Evolutionary conservation across 2,888 invertebrate species (phyloP).

Genomic region (Ptilodon capucinus): DNA sequence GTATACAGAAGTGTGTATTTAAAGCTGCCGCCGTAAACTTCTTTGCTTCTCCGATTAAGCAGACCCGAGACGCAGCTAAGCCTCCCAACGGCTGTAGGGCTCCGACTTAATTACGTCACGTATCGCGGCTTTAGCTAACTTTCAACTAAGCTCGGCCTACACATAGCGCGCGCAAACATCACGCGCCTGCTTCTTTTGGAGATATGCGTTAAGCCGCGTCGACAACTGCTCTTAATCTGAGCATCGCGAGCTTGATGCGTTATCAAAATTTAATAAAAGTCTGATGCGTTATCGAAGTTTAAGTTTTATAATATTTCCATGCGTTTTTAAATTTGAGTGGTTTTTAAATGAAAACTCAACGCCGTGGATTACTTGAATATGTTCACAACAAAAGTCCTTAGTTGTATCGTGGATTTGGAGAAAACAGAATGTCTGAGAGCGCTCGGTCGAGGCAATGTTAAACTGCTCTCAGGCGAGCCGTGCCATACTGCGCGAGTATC

Average conservation of each 20-base stretch:
- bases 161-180: conserved; percentile 56
- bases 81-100: conserved; percentile 35
- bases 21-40: conserved; percentile 26
- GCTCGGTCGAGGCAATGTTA: too few species aligned
- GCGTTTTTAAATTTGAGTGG: too few species aligned
- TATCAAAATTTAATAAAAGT: conserved; percentile 33
- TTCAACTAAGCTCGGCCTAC: conserved; percentile 47
- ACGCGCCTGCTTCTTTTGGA: conserved; percentile 56
- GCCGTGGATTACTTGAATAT: too few species aligned
- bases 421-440: too few species aligned
- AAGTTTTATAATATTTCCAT: conserved; percentile 28
- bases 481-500: too few species aligned
- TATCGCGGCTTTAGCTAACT: conserved; percentile 63
- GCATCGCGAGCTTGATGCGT: conserved; percentile 27
- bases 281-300: conserved; percentile 32
- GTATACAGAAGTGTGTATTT: conserved; percentile 15
- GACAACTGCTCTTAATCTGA: conserved; percentile 56
- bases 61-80: conserved; percentile 24
- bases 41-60: conserved; percentile 20
- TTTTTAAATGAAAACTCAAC: too few species aligned
- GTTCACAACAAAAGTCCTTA: too few species aligned
- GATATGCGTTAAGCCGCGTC: conserved; percentile 62
- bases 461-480: too few species aligned
- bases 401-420: too few species aligned
- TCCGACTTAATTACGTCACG: conserved; percentile 65